These are phyloP conservation scores for Mus spicilegus DNA, from an alignment of 2,113 vertebrate species.

Conservation along the genomic window DNA sequence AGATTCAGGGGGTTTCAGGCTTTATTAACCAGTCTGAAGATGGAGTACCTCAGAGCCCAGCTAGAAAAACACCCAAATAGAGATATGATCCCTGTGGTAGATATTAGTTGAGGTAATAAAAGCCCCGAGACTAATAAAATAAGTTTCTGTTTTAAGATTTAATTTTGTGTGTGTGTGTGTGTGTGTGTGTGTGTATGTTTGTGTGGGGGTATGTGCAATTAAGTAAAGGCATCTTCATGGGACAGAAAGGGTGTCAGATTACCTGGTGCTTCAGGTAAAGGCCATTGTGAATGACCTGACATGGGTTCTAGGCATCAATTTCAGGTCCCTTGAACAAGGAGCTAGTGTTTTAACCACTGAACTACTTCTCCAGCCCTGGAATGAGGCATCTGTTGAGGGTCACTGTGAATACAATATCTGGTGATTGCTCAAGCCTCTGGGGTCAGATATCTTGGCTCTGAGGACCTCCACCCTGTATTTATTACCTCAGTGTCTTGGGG, in stretches of 20 bases:
- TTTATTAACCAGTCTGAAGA: constrained; percentile 62
- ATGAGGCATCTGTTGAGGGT: neutral
- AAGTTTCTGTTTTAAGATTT: too few species aligned
- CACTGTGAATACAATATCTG: neutral
- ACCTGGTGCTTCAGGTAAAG: too few species aligned
- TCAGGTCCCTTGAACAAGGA: neutral
- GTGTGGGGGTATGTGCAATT: neutral
- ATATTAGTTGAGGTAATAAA: neutral
- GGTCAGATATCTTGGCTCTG: neutral
- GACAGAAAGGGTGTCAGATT: neutral
- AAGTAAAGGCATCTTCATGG: neutral
- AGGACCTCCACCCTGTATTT: rapidly evolving
- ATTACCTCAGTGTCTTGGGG: neutral
- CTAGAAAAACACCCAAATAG: constrained; percentile 28
- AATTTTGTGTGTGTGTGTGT: neutral
- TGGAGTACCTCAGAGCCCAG: constrained; percentile 31
- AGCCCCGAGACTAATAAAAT: neutral
- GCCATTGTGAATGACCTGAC: too few species aligned
- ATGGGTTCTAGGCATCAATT: neutral
- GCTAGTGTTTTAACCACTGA: neutral
- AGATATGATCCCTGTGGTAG: constrained; percentile 22
- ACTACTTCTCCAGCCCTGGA: too few species aligned
- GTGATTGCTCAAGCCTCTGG: neutral
- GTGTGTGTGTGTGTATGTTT: neutral
- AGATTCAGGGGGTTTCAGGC: constrained; percentile 55